These are phyloP conservation scores for Chromobotia macracanthus DNA, from an alignment of 2,797 vertebrate species.

Conservation along the genomic window DNA sequence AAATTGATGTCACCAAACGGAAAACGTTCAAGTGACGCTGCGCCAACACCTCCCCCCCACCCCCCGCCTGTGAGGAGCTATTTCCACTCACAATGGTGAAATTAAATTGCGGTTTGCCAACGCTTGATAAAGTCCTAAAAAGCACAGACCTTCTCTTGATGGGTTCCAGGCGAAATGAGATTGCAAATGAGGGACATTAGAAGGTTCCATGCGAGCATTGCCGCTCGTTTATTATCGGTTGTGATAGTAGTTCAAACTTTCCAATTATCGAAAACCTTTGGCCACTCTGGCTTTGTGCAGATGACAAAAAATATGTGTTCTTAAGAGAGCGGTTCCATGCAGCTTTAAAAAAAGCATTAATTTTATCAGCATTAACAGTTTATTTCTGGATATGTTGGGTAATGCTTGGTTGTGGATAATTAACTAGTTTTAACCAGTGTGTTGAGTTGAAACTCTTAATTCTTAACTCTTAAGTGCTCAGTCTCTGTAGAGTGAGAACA, in stretches of 20 bases:
- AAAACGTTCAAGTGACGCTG: conserved; percentile 49
- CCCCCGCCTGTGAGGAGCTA: conserved; percentile 52
- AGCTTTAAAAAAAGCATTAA: conserved; percentile 25
- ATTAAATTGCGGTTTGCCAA: conserved; percentile 83
- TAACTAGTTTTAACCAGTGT: conserved; percentile 7
- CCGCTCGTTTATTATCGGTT: conserved; percentile 76
- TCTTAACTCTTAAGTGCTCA: not conserved
- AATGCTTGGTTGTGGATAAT: conserved; percentile 17
- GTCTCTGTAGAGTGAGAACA: not conserved
- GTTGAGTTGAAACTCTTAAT: conserved; percentile 18
- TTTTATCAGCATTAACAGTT: conserved; percentile 27
- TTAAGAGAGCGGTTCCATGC: conserved; percentile 36
- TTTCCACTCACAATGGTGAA: conserved; percentile 67
- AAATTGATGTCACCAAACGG: conserved; percentile 83
- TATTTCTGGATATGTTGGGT: not conserved
- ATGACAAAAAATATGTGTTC: conserved; percentile 38
- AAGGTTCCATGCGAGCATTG: conserved; percentile 71
- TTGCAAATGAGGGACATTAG: conserved; percentile 84
- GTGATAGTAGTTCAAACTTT: conserved; percentile 64
- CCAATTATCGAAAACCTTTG: conserved; percentile 62
- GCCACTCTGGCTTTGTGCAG: conserved; percentile 56
- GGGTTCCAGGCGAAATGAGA: conserved; percentile 78
- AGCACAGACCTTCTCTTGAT: conserved; percentile 74
- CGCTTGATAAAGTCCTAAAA: conserved; percentile 78
- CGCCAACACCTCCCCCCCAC: conserved; percentile 9